These are phyloP conservation scores for Zaprionus nigranus DNA, from an alignment of 1,140 invertebrate genomes.

Conservation along the genomic window DNA sequence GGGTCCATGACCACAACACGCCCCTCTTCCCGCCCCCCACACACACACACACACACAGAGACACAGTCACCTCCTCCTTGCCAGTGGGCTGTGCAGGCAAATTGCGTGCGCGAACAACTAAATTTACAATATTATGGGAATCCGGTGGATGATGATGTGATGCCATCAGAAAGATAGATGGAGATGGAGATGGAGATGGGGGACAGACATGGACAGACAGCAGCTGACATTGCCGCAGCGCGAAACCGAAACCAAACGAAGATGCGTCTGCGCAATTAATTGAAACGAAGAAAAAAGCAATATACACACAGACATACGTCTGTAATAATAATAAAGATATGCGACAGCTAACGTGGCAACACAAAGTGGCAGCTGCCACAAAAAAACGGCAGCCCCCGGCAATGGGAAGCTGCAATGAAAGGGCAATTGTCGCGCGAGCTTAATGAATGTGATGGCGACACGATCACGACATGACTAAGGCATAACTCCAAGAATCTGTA, in stretches of 20 bases:
- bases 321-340: constrained; percentile 18
- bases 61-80: no score
- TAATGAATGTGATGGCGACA: constrained; percentile 17
- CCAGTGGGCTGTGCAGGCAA: constrained; percentile 33
- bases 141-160: constrained; percentile 31
- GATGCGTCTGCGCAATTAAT: constrained; percentile 58
- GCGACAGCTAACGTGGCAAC: constrained; percentile 32
- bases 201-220: constrained; percentile 5
- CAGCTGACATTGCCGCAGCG: constrained; percentile 18
- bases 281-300: constrained; percentile 32
- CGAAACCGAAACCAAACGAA: constrained; percentile 38
- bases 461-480: constrained; percentile 16
- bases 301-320: background rate
- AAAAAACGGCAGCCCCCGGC: constrained; percentile 17
- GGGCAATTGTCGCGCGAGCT: constrained; percentile 11
- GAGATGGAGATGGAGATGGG: background rate
- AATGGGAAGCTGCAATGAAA: constrained; percentile 8
- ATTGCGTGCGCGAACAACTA: constrained; percentile 67
- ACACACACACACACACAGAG: no score
- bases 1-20: constrained; percentile 74
- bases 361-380: constrained; percentile 31
- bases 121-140: constrained; percentile 65
- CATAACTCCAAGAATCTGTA: constrained; percentile 20
- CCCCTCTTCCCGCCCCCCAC: background rate
- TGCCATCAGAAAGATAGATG: constrained; percentile 1